These are phyloP conservation scores for Notodonta dromedarius DNA, from an alignment of 2,888 invertebrate species.

Conservation along the genomic window DNA sequence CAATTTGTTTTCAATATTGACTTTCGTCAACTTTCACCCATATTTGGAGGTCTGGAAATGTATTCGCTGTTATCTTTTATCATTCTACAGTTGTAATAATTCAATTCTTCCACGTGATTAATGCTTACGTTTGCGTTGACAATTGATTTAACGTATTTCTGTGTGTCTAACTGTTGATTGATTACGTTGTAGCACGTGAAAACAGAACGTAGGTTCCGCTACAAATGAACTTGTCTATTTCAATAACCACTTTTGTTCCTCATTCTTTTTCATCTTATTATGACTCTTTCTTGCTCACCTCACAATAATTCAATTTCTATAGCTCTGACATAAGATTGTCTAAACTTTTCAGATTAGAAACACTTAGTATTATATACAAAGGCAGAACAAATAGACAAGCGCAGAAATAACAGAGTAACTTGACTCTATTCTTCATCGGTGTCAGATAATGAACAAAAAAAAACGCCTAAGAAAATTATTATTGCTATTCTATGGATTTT, in stretches of 20 bases:
- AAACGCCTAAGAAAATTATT: too few relatives aligned
- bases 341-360: background rate
- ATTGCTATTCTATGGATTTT: background rate
- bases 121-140: background rate
- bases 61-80: conserved; percentile 26
- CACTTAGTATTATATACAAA: background rate
- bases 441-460: background rate
- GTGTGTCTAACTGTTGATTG: background rate
- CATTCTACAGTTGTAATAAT: background rate
- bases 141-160: background rate
- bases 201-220: background rate
- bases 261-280: too few relatives aligned
- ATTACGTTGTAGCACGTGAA: background rate
- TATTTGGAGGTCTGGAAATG: conserved; percentile 50
- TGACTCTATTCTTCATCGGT: background rate
- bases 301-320: too few relatives aligned
- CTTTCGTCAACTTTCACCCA: conserved; percentile 61
- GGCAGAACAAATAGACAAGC: background rate
- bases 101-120: background rate
- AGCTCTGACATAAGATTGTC: too few relatives aligned
- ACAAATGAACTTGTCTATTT: background rate
- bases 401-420: background rate
- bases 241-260: background rate
- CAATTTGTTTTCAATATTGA: conserved; percentile 60
- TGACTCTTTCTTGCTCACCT: too few relatives aligned